Evolutionary conservation across 2,888 invertebrate species (phyloP), one percentile per base, ranked within the genome.

Genomic region (Andrena trimmerana): DNA sequence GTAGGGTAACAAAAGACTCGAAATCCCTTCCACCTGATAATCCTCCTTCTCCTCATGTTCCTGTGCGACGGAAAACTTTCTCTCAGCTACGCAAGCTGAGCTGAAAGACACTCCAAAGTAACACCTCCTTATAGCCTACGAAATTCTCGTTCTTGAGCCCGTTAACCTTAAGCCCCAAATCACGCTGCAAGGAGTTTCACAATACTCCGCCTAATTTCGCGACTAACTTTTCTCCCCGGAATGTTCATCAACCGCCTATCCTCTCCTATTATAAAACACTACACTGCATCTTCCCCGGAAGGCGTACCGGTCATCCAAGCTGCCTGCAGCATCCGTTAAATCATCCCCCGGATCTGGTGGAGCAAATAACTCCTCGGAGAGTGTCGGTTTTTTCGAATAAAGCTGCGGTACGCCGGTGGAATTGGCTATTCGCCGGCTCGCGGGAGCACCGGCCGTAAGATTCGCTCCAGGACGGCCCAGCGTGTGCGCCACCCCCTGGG

Each of bases 391-490:
- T 68, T 62, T 77, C 24, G 33, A 59, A 31, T 68, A 79, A 87
- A 69, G 48, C 60, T 59, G 29, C 29, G 67, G 67, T 5, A 69
- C 65, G 79, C 59, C 54, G 33, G 31, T 48, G 62, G 77, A 87
- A 86, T 84, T 74, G 78, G 68, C 60, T 57, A 84, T 77, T 70
- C 78, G 63, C 59, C 24, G 65, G 59, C 36, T 78, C 60, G 62
- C 42, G 59, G 75, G 63, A 68, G 71, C 57, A 60, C 33, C 50
- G 33, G 50, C 71, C 36, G 60, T 31, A 73, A 73, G 68, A 74
- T 71, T 67, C 50, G 4, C 63, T 57, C 36, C 42, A 16, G 62
- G 52, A 60, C 27, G 66, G 8, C 13, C n/a, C 13, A 20, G 50
- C 29, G 62, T 33, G 29, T 50, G 27, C 52, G 42, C 69, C 66